These are phyloP conservation scores for Actinostola sp. DNA, from an alignment of 92 coral and sea anemone species.

Conservation along the genomic window DNA sequence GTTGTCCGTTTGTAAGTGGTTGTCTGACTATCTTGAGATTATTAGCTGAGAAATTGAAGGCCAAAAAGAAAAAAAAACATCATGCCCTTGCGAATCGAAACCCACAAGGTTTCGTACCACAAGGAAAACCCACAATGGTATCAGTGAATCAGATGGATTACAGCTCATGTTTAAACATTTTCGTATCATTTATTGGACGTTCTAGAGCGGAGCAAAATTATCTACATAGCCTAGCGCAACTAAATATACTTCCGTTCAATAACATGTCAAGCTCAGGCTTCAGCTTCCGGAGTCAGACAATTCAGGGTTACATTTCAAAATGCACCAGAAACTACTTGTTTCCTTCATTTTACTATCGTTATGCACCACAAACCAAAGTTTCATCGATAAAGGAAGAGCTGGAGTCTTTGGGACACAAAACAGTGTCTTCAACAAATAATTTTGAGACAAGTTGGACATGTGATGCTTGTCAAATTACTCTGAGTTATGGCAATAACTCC, in stretches of 20 bases:
- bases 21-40: neutral
- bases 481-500: neutral
- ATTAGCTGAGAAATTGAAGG: too few relatives aligned
- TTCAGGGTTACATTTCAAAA: neutral
- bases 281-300: too few relatives aligned
- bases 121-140: too few relatives aligned
- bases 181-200: too few relatives aligned
- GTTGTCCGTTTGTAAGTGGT: constrained; percentile 1
- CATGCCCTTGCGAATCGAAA: too few relatives aligned
- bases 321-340: neutral
- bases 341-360: neutral
- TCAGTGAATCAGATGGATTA: too few relatives aligned
- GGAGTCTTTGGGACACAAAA: constrained; percentile 17
- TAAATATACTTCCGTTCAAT: constrained; percentile 10
- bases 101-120: too few relatives aligned
- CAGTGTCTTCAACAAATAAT: constrained; percentile 2
- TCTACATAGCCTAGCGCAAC: too few relatives aligned
- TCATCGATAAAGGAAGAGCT: constrained; percentile 16
- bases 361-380: constrained; percentile 15
- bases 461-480: constrained; percentile 17
- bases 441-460: neutral
- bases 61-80: too few relatives aligned
- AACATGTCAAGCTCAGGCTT: too few relatives aligned
- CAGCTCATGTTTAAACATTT: too few relatives aligned
- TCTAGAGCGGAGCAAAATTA: too few relatives aligned